Base-by-base conservation (phyloP, 2,888 invertebrate genomes). In the Pyrrhosoma nymphula region DNA sequence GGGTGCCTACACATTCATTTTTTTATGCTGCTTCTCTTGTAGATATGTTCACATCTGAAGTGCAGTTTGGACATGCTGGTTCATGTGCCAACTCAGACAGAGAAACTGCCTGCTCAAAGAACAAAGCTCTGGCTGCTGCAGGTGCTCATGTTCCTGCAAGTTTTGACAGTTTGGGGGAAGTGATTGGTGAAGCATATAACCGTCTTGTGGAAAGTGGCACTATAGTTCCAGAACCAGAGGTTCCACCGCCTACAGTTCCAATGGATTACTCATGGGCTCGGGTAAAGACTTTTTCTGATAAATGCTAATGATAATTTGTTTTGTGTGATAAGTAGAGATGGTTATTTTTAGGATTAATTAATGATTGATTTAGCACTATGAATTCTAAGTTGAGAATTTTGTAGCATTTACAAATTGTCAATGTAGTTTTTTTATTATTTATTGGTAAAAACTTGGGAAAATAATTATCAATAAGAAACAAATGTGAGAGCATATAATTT, bases 191-290 rank as follows among this genome's bases (percentile, higher is more conserved):
- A 96, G 98, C 98, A 0, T 99, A 98, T 97, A 97, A 97, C 95
- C 97, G 98, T 95, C 97, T 99, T 95, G 99, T 99, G 0, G 97
- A 98, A 95, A 97, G 98, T 35, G 99, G 99, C 82, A 98, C 98
- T 95, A 98, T 99, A 96, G 98, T 98, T 18, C 99, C 99, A 0
- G 98, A 98, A 96, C 98, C 98, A 89, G 99, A 99, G 97, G 98
- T 99, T 95, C 99, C 99, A 20, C 99, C 99, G 69, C 99, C 99
- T 3, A 99, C 99, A 35, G 99, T 99, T n/a, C 99, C 99, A 18
- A 99, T 99, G 99, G 99, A 99, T 97, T 99, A 99, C 97, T 99
- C 98, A 96, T 99, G 99, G 99, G 99, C 99, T 0, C 98, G 99
- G 97, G 98, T 98, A 95, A 97, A 97, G 97, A 88, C 60, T 63